phyloP scores from a whole-genome alignment of 1,140 invertebrate genomes.

The Notospermus geniculatus region DNA sequence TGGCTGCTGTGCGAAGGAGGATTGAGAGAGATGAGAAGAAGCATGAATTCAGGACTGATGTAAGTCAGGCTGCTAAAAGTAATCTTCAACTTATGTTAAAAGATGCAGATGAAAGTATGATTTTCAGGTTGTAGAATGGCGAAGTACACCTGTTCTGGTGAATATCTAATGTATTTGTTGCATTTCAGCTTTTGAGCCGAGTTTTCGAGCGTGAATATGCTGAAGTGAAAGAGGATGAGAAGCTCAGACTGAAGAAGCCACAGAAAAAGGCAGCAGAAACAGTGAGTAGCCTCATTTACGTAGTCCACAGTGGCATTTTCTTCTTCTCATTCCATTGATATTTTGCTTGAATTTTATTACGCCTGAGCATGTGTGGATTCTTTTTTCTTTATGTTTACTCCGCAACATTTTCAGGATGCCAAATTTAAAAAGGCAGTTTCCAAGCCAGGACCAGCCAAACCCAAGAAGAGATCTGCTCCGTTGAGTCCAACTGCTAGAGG shows the following conservation, averaged over 20 bases:
- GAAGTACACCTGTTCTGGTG: too few species aligned
- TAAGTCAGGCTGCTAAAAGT: too few species aligned
- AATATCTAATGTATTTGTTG: too few species aligned
- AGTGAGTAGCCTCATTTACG: slow-evolving; percentile 20
- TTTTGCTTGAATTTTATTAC: too few species aligned
- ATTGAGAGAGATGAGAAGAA: slow-evolving; percentile 15
- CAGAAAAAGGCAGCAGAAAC: slow-evolving; percentile 32
- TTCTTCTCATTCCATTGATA: too few species aligned
- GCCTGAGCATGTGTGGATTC: too few species aligned
- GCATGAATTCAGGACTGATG: slow-evolving; percentile 9
- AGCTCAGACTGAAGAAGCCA: slow-evolving; percentile 24
- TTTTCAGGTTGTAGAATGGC: too few species aligned
- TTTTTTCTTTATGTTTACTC: too few species aligned
- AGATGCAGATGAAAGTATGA: too few species aligned
- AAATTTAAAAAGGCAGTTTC: slow-evolving; percentile 31
- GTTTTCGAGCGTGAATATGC: slow-evolving; percentile 42
- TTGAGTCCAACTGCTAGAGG: too few species aligned
- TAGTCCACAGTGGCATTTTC: too few species aligned
- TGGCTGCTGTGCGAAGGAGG: slow-evolving; percentile 15
- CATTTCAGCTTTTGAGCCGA: slow-evolving; percentile 38
- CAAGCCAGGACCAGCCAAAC: not conserved
- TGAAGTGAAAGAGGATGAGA: slow-evolving; percentile 34
- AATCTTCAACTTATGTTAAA: too few species aligned
- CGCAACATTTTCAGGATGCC: slow-evolving; percentile 33
- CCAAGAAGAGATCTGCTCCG: not conserved